Evolutionary conservation across 1,140 invertebrate genomes (phyloP).

Genomic region (Brevipalpus yothersi): DNA sequence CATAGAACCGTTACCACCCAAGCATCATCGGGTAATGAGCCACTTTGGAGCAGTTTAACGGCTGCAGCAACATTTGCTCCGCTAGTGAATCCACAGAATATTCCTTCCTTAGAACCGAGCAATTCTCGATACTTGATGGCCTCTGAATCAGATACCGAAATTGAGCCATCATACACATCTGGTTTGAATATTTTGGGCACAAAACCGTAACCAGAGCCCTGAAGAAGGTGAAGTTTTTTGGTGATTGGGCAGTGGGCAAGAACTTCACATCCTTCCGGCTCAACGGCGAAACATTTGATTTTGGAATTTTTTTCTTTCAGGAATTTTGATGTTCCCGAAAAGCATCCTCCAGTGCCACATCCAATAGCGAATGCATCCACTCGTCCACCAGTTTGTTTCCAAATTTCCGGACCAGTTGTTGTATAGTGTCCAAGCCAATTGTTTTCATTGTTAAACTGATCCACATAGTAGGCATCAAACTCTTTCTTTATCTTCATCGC

Average conservation of each 20-base stretch:
- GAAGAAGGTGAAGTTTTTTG: constrained; percentile 5
- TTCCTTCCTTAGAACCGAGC: constrained; percentile 5
- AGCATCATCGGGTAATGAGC: constrained; percentile 2
- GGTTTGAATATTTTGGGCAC: constrained; percentile 2
- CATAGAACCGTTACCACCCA: constrained; percentile 6
- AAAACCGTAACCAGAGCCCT: constrained; percentile 3
- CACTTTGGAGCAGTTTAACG: constrained; percentile 5
- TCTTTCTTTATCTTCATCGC: background rate
- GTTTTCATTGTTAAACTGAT: background rate
- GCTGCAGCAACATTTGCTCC: constrained; percentile 8
- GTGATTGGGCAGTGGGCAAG: constrained; percentile 1
- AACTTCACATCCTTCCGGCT: constrained; percentile 2
- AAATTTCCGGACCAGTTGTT: constrained; percentile 27
- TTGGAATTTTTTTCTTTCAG: constrained; percentile 8
- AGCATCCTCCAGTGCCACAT: constrained; percentile 15
- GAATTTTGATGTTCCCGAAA: constrained; percentile 4
- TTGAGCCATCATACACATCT: constrained; percentile 3
- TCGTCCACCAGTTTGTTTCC: constrained; percentile 20
- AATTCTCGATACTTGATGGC: constrained; percentile 5
- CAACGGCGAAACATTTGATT: constrained; percentile 3
- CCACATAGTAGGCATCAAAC: constrained; percentile 2
- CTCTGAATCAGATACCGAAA: constrained; percentile 6
- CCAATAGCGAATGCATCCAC: constrained; percentile 14
- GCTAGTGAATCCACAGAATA: constrained; percentile 2
- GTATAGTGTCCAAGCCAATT: constrained; percentile 12